Base-by-base conservation (phyloP, 2,113 vertebrate species). In the Sylvietta virens region DNA sequence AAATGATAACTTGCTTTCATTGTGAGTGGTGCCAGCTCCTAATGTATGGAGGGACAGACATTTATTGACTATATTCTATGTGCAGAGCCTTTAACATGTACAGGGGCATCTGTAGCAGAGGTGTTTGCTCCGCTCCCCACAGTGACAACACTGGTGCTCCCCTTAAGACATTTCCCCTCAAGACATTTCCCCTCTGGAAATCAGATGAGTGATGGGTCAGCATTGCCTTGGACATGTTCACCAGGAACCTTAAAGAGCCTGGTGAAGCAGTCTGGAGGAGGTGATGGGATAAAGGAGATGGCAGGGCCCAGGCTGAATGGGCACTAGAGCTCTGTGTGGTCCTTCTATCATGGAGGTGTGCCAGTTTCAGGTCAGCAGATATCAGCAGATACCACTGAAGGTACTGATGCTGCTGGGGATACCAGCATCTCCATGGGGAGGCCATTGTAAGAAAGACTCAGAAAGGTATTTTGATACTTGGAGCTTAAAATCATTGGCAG, bases 91-190 rank as follows among this genome's bases (percentile, higher is more conserved):
- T n/a, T 42, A 64, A 45, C 42, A 33, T 5, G 6, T 31, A 6
- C 20, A 14, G 31, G 22, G 16, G 2, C 0, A 1, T 31, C 48
- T 17, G 18, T 16, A 37, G 10, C 9, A 51, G 51, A 48, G 13
- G 19, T 1, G 2, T 54, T 80, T 54, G 9, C 51, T 62, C 19
- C 2, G 1, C 47, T 70, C 6, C 3, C 31, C 21, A 9, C 0
- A 1, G 3, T 0, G 1, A 33, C 39, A 44, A 28, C 1, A 4
- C 13, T 42, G 13, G 11, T 53, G 35, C 7, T 65, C 10, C 15
- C n/a, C 5, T 13, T 40, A 33, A 56, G 16, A n/a, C 4, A 4
- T 42, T 60, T 64, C 24, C 17, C 15, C 22, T 69, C 22, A 33
- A 56, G 16, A n/a, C 4, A 4, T 42, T 60, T 64, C 24, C 17